These are phyloP conservation scores for Trichonephila clavipes DNA, from an alignment of 1,140 invertebrate species.

Conservation along the genomic window DNA sequence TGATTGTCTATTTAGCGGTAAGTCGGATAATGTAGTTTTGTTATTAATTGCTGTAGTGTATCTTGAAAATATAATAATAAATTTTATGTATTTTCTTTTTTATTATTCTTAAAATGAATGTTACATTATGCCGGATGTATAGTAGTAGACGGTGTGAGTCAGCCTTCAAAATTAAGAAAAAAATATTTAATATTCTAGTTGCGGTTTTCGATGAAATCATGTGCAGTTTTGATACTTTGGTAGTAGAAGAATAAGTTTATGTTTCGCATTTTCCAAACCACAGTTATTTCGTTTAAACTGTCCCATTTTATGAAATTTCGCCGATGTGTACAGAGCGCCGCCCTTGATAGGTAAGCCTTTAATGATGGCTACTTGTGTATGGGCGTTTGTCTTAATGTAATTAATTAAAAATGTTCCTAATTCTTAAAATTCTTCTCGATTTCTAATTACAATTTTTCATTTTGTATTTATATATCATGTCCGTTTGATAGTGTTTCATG, in stretches of 20 bases:
- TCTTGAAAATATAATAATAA: background rate
- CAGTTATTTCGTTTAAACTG: constrained; percentile 6
- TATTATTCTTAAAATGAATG: background rate
- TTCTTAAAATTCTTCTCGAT: too few relatives aligned
- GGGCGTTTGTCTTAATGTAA: constrained; percentile 41
- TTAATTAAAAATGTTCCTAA: background rate
- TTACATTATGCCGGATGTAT: constrained; percentile 65
- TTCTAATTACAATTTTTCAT: too few relatives aligned
- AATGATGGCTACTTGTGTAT: constrained; percentile 25
- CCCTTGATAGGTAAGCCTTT: constrained; percentile 30
- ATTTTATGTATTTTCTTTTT: background rate
- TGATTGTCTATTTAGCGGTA: constrained; percentile 29
- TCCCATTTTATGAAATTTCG: background rate
- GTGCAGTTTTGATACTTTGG: background rate
- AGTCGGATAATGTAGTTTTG: background rate
- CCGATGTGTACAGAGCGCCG: constrained; percentile 15
- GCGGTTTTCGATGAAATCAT: constrained; percentile 27
- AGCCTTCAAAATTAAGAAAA: constrained; percentile 57
- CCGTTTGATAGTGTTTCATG: too few relatives aligned
- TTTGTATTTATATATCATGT: too few relatives aligned
- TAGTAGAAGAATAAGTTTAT: background rate
- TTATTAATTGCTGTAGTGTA: background rate
- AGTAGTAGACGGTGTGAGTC: constrained; percentile 52
- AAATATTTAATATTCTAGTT: background rate
- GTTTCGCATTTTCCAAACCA: background rate